Base-by-base conservation (phyloP, 2,797 vertebrate genomes). In the Lates japonicus region DNA sequence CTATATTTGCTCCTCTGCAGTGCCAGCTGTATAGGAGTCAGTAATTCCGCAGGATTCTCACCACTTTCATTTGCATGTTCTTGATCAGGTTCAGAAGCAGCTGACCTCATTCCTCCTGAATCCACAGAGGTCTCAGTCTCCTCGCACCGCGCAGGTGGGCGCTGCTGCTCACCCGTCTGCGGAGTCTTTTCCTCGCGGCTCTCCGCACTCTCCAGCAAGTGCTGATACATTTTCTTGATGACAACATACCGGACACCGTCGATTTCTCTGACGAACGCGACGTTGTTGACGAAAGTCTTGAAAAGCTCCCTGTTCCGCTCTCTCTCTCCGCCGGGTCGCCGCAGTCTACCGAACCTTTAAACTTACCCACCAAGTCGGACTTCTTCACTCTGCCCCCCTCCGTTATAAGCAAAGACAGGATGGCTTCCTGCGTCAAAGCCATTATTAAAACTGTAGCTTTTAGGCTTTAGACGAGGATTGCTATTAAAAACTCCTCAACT, bases 211-310 rank as follows among this genome's bases (percentile, higher is more conserved):
- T 76, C 61, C 64, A 88, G 1, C 37, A 93, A 84, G 85, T 84
- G 82, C 35, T 67, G 80, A 61, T 90, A 88, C 3, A 78, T 90
- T 76, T 96, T 96, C 86, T 14, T 94, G 7, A 98, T 78, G 3
- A 97, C 94, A 2, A 98, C 95, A 48, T 94, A 95, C 63, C 94
- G 95, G 83, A 74, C 85, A 0, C 95, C 97, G 16, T 96, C 95
- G 41, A 95, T 76, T 8, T 97, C 96, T 71, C 92, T 96, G 42
- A 97, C 97, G 39, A 93, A 86, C 0, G 97, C 97, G 60, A 98
- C 92, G 70, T 84, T 92, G 93, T 98, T 97, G 74, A 99, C 96
- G 12, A 95, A 93, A n/a, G 83, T 91, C 94, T 96, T 96, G 88
- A 99, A 98, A 0, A 95, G 91, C 33, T 96, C 95, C 77, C 95